A percentile compares a stretch with the other conserved stretches of the same genome.
Evolutionary conservation across 1,140 invertebrate genomes (phyloP).

Genomic region (Chironomus striatipennis): DNA sequence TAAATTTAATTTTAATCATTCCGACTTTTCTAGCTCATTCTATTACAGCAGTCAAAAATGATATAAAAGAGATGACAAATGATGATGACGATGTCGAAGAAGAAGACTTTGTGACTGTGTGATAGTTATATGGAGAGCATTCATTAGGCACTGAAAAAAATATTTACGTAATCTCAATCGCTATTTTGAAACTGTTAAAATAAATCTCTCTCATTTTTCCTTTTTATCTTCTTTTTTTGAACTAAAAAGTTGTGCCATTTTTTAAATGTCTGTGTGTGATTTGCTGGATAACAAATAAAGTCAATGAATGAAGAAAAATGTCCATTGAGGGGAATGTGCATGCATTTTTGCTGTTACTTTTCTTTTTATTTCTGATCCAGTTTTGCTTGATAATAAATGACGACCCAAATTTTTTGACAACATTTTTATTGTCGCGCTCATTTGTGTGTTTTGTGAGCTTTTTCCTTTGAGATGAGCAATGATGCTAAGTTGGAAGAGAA

Average conservation of each 20-base stretch:
- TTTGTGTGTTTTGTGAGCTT: background rate
- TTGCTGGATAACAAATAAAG: no score
- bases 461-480: background rate
- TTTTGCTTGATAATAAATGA: background rate
- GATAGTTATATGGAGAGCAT: background rate
- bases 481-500: background rate
- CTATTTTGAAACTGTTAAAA: no score
- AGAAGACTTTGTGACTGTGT: background rate
- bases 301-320: no score
- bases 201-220: background rate
- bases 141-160: background rate
- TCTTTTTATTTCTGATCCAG: background rate
- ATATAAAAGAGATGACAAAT: background rate
- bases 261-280: no score
- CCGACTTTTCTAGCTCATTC: background rate
- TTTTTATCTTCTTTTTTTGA: background rate
- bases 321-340: no score
- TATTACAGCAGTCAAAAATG: background rate
- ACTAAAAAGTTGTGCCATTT: background rate
- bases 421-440: background rate
- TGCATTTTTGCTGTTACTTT: no score
- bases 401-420: constrained; percentile 7
- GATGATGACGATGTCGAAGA: no score
- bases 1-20: background rate
- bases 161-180: background rate